phyloP scores from a whole-genome alignment of 2,113 vertebrate species.

The Rhinopithecus roxellana region DNA sequence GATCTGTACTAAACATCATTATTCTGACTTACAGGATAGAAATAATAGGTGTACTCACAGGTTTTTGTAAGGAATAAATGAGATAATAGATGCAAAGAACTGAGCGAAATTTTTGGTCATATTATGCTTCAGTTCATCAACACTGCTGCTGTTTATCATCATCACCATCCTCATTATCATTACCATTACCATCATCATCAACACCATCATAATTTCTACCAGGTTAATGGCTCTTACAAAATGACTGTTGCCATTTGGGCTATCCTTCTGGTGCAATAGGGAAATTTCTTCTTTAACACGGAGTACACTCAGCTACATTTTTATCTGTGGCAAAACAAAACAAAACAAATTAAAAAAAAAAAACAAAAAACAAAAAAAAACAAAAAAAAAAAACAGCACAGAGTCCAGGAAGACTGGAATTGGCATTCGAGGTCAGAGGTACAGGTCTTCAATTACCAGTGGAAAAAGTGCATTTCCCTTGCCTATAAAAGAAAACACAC shows the following conservation, averaged over 20 bases:
- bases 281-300: neutral
- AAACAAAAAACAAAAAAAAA: neutral
- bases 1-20: neutral
- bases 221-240: neutral
- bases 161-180: too few species aligned
- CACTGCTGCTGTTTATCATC: neutral
- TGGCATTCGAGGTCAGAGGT: neutral
- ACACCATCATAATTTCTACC: neutral
- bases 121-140: neutral
- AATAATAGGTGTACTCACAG: neutral
- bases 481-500: neutral
- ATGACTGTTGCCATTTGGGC: neutral
- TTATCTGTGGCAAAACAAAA: neutral
- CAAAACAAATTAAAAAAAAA: neutral
- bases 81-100: neutral
- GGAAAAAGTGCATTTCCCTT: neutral
- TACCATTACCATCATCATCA: neutral
- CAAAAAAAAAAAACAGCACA: slow-evolving; percentile 3
- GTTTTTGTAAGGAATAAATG: neutral
- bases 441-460: neutral
- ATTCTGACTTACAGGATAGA: neutral
- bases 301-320: neutral
- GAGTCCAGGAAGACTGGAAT: neutral
- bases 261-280: neutral
- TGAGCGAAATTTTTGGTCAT: neutral